phyloP scores from a whole-genome alignment of 2,113 vertebrate genomes.

The Tupaia tana region DNA sequence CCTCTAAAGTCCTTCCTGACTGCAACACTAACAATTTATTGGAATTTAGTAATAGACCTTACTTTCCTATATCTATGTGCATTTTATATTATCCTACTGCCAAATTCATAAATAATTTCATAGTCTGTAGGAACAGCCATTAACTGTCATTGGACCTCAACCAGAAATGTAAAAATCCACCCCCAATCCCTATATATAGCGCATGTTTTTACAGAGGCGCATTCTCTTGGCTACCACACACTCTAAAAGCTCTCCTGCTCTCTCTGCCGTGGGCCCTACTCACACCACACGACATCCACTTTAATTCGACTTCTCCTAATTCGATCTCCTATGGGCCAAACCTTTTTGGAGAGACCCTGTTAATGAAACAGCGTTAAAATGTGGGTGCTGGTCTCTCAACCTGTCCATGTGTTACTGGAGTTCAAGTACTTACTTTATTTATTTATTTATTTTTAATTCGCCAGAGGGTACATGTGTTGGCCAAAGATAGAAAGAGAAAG shows the following conservation, averaged over 20 bases:
- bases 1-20: neutral
- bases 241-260: neutral
- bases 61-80: slow-evolving; percentile 37
- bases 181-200: slow-evolving; percentile 45
- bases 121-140: slow-evolving; percentile 65
- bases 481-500: no score
- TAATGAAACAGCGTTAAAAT: neutral
- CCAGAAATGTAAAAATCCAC: slow-evolving; percentile 16
- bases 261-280: neutral
- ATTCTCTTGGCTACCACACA: neutral
- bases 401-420: neutral
- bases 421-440: neutral
- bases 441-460: no score
- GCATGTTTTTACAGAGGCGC: neutral
- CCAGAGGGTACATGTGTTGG: no score
- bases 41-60: slow-evolving; percentile 28
- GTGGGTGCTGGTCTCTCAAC: neutral
- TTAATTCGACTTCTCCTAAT: neutral
- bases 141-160: slow-evolving; percentile 64
- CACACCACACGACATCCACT: neutral
- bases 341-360: neutral
- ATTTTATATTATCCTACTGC: slow-evolving; percentile 41
- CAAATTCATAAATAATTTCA: slow-evolving; percentile 72
- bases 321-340: neutral
- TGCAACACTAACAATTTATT: neutral